Percentiles rank a stretch among this genome's conserved stretches.
phyloP scores from a whole-genome alignment of 2,888 invertebrate genomes.

The Monopis laevigella region DNA sequence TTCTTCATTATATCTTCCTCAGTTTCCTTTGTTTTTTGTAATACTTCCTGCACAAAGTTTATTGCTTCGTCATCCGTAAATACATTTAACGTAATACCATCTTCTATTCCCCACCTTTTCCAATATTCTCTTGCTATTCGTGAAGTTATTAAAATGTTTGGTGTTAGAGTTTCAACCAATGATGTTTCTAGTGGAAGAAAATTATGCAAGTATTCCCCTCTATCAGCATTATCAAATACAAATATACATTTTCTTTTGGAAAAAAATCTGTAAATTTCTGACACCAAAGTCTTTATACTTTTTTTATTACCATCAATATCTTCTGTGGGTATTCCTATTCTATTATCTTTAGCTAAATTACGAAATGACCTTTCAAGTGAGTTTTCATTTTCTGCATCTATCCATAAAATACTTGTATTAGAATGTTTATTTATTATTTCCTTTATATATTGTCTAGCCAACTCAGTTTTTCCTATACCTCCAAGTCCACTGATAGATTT shows the following conservation, averaged over 20 bases:
- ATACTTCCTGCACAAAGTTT: background rate
- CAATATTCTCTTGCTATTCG: background rate
- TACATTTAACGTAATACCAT: slow-evolving; percentile 1
- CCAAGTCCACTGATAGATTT: slow-evolving; percentile 1
- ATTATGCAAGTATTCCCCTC: background rate
- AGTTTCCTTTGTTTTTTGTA: background rate
- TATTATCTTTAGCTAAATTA: slow-evolving; percentile 5
- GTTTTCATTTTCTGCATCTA: background rate
- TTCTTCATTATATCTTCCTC: background rate
- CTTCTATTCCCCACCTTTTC: background rate
- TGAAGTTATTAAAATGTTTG: slow-evolving; percentile 3
- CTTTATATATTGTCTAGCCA: background rate
- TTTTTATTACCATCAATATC: background rate
- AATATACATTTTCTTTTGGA: slow-evolving; percentile 1
- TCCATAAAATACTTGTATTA: background rate
- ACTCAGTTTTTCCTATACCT: slow-evolving; percentile 3
- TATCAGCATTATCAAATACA: slow-evolving; percentile 3
- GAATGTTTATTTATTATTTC: background rate
- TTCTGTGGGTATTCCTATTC: background rate
- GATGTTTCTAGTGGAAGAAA: background rate
- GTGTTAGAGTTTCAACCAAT: background rate
- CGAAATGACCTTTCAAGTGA: background rate
- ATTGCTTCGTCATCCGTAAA: background rate
- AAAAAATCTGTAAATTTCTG: background rate
- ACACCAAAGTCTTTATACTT: background rate